Conservation (phyloP, 2,797 vertebrate genomes). For the Lycodopsis pacificus region DNA sequence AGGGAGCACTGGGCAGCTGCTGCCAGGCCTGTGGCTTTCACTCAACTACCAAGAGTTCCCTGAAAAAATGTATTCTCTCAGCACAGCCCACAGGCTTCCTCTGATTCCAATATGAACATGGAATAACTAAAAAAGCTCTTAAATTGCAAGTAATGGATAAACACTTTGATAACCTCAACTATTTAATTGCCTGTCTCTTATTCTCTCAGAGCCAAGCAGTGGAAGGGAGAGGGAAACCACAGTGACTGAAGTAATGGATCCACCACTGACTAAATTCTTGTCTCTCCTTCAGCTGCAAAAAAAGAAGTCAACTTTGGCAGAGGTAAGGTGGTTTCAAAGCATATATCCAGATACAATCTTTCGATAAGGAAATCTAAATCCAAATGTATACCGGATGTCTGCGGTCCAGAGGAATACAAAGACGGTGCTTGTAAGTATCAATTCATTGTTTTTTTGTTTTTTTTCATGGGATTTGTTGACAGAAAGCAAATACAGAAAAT, state of each 20-base stretch:
- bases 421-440: no score
- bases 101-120: conserved; percentile 57
- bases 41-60: conserved; percentile 62
- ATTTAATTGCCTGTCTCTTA: conserved; percentile 35
- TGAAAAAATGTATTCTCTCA: conserved; percentile 56
- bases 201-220: conserved; percentile 21
- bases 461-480: no score
- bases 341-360: not conserved
- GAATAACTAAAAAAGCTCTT: conserved; percentile 41
- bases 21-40: conserved; percentile 71
- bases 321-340: conserved; percentile 1
- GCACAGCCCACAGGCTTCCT: conserved; percentile 45
- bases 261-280: not conserved
- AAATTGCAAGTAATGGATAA: conserved; percentile 53
- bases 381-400: not conserved
- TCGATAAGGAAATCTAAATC: not conserved
- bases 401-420: no score
- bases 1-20: conserved; percentile 72
- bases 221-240: not conserved
- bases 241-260: conserved; percentile 5
- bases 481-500: no score
- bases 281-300: conserved; percentile 4
- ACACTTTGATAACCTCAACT: conserved; percentile 49
- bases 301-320: not conserved
- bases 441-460: no score